Percentiles rank a stretch among this genome's conserved stretches.
Evolutionary conservation across 2,888 invertebrate species (phyloP).

Genomic region (Dermolepida albohirtum): DNA sequence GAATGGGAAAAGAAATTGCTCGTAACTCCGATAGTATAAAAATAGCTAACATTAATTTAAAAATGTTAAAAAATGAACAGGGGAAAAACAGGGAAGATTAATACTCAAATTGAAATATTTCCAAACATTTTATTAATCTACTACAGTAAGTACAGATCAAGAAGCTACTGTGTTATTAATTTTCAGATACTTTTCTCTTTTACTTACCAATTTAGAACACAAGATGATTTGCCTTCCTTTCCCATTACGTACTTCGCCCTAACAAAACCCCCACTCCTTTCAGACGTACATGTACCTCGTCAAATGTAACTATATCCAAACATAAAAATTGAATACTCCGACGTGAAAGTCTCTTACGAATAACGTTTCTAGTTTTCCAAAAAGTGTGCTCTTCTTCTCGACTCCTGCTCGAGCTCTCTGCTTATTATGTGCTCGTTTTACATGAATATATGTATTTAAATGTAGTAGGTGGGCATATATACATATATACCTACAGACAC

Average conservation of each 20-base stretch:
- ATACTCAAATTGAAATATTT: no score
- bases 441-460: conserved; percentile 31
- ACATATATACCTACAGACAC: conserved; percentile 3
- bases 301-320: conserved; percentile 33
- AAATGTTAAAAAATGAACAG: no score
- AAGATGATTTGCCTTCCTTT: not conserved
- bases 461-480: conserved; percentile 10
- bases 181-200: no score
- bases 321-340: conserved; percentile 34
- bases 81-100: no score
- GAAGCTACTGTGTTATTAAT: no score
- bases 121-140: no score
- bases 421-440: not conserved
- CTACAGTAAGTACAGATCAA: no score
- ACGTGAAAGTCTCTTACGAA: conserved; percentile 30
- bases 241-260: not conserved
- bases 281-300: conserved; percentile 11
- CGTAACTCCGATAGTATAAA: no score
- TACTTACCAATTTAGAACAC: no score
- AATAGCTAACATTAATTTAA: no score
- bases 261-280: not conserved
- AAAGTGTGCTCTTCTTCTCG: conserved; percentile 6
- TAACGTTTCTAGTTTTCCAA: conserved; percentile 20
- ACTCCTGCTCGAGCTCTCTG: conserved; percentile 5
- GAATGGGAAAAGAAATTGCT: no score